Evolutionary conservation across 2,797 vertebrate species (phyloP).

Genomic region (Spheniscus humboldti): DNA sequence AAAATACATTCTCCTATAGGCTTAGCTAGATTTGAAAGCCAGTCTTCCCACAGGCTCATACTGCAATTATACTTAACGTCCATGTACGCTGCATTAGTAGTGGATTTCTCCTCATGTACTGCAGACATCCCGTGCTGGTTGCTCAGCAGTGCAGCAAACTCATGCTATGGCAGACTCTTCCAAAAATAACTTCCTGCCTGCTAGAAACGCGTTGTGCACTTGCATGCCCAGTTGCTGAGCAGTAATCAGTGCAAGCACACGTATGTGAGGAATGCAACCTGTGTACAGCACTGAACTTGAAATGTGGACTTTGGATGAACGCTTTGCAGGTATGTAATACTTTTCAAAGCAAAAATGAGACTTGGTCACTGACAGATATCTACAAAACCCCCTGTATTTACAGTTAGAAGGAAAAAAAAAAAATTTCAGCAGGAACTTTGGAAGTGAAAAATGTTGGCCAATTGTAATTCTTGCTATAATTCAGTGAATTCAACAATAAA

Average conservation of each 20-base stretch:
- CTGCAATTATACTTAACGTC: background rate
- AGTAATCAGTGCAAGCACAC: background rate
- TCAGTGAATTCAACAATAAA: background rate
- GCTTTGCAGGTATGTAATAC: background rate
- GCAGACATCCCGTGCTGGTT: background rate
- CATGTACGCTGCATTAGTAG: rapidly evolving
- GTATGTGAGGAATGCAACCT: background rate
- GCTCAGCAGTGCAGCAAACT: background rate
- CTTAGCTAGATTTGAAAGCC: background rate
- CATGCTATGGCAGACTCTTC: background rate
- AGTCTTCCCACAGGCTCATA: background rate
- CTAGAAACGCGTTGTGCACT: background rate
- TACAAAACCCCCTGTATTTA: background rate
- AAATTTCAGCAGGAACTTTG: background rate
- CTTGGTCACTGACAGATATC: background rate
- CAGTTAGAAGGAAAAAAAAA: background rate
- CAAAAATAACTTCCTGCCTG: background rate
- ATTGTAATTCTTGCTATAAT: background rate
- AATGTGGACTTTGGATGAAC: background rate
- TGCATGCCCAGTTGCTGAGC: background rate
- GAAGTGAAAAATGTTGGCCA: background rate
- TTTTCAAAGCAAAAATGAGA: background rate
- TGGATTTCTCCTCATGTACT: background rate
- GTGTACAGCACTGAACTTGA: background rate
- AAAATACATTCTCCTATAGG: background rate